Evolutionary conservation across 2,113 vertebrate genomes (phyloP).

Genomic region (Tamias sibiricus): DNA sequence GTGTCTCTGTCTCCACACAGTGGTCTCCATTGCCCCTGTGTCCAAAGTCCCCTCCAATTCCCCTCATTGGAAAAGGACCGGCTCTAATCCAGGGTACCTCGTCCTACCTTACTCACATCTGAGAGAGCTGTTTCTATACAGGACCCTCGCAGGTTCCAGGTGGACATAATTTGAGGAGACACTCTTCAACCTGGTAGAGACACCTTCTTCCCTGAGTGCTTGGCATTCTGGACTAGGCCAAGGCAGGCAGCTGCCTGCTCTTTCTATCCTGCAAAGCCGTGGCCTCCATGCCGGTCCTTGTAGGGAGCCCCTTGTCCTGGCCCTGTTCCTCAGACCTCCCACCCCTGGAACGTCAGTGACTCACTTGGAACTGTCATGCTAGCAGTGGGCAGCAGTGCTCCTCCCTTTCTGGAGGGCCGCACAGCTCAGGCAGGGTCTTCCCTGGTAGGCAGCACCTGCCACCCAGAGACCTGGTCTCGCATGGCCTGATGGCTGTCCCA

Average conservation of each 20-base stretch:
- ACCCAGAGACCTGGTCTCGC: background rate
- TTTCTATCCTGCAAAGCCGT: background rate
- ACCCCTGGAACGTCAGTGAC: background rate
- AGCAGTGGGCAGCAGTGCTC: rapidly evolving
- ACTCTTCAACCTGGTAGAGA: background rate
- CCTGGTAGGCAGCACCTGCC: background rate
- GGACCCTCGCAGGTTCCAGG: background rate
- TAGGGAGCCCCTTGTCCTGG: background rate
- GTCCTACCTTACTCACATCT: background rate
- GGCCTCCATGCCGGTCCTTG: background rate
- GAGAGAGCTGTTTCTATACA: background rate
- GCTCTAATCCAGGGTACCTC: background rate
- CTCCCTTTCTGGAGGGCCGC: background rate
- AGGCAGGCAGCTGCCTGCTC: background rate
- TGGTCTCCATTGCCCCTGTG: background rate
- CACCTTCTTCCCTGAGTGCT: background rate
- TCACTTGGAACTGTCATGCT: background rate
- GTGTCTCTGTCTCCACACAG: background rate
- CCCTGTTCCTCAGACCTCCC: background rate
- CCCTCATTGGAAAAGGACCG: background rate
- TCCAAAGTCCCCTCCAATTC: background rate
- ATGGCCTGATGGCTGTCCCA: background rate
- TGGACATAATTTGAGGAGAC: background rate
- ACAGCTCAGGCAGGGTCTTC: background rate
- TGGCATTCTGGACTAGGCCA: background rate